Conservation (phyloP, 2,888 invertebrate genomes). For the Cantharis nigra region DNA sequence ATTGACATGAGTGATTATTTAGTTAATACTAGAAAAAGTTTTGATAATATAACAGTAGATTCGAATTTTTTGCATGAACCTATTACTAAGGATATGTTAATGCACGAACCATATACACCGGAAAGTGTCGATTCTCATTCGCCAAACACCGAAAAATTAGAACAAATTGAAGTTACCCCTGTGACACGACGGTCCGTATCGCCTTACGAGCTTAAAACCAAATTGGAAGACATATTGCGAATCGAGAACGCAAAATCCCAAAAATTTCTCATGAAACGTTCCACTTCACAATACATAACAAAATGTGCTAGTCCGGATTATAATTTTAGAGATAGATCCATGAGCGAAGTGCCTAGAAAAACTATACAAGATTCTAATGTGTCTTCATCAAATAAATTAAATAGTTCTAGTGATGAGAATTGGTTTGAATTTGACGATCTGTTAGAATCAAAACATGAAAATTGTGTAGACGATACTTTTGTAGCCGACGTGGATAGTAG, state of each 20-base stretch:
- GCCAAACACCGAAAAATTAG: constrained; percentile 61
- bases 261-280: constrained; percentile 40
- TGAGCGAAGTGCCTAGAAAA: constrained; percentile 46
- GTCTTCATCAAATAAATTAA: constrained; percentile 44
- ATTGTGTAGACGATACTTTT: constrained; percentile 13
- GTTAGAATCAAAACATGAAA: constrained; percentile 15
- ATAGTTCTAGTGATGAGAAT: constrained; percentile 57
- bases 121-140: constrained; percentile 80
- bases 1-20: constrained; percentile 51
- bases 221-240: constrained; percentile 60
- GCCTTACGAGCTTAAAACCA: constrained; percentile 66
- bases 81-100: constrained; percentile 55
- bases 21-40: constrained; percentile 43
- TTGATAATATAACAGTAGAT: constrained; percentile 47
- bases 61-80: constrained; percentile 60
- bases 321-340: constrained; percentile 40
- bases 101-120: constrained; percentile 79
- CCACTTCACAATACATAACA: constrained; percentile 42
- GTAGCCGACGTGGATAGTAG: background rate
- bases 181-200: constrained; percentile 56
- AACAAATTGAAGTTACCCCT: constrained; percentile 42
- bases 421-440: constrained; percentile 55
- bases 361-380: constrained; percentile 38
- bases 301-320: constrained; percentile 19
- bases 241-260: constrained; percentile 38